A percentile compares a stretch with the other conserved stretches of the same genome.
Evolutionary conservation across 1,140 invertebrate genomes (phyloP).

Genomic region (Drosophila sproati): DNA sequence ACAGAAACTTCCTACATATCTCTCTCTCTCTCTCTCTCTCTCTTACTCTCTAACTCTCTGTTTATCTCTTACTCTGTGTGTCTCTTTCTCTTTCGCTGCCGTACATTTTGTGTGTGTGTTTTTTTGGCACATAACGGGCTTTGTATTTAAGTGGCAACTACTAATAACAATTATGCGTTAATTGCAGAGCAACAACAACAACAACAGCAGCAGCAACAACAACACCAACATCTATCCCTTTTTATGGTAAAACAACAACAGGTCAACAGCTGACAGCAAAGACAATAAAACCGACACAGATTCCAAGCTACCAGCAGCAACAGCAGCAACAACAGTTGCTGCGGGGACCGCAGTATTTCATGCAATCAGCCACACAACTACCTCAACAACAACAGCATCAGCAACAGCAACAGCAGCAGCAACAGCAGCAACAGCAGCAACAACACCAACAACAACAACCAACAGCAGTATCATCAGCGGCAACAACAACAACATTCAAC

Average conservation of each 20-base stretch:
- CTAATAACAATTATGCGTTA: conserved; percentile 13
- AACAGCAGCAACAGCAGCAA: conserved; percentile 18
- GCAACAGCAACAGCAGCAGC: conserved; percentile 14
- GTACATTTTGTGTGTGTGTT: conserved; percentile 45
- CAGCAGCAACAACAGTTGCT: conserved; percentile 37
- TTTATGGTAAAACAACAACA: conserved; percentile 28
- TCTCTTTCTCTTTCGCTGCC: conserved; percentile 39
- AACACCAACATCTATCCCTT: conserved; percentile 20
- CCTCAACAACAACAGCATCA: conserved; percentile 63
- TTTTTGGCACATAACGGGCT: conserved; percentile 31
- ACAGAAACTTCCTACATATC: conserved; percentile 2
- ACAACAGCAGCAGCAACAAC: conserved; percentile 16
- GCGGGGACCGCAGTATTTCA: conserved; percentile 67
- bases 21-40: background rate
- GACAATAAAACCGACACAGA: conserved; percentile 78
- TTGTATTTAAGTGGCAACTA: background rate
- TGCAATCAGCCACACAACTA: conserved; percentile 81
- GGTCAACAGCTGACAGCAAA: conserved; percentile 39
- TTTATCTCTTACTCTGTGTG: conserved; percentile 23
- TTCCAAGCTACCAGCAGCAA: conserved; percentile 75
- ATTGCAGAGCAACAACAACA: conserved; percentile 46
- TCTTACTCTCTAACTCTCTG: conserved; percentile 5
- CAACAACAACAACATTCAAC: conserved; percentile 42
- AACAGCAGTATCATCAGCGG: conserved; percentile 3
- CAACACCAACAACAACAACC: conserved; percentile 10